phyloP scores from a whole-genome alignment of 2,797 vertebrate species.

The Carcharodon carcharias region DNA sequence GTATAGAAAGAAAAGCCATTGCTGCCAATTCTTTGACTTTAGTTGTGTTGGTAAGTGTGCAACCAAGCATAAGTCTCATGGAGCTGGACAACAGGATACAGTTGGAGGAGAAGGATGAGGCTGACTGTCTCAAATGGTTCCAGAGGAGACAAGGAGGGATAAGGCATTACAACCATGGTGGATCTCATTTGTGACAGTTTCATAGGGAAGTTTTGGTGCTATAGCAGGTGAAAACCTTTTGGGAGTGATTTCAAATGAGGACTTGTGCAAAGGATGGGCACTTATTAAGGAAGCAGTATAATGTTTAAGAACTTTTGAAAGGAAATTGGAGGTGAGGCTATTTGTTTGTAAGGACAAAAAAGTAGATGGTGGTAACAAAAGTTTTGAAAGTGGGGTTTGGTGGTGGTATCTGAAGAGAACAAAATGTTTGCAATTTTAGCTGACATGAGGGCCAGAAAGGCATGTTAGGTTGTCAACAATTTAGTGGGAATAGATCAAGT shows the following conservation, averaged over 20 bases:
- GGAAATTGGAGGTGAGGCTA: not conserved
- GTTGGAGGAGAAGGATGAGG: not conserved
- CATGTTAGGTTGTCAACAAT: not conserved
- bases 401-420: not conserved
- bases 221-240: not conserved
- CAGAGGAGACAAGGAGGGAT: not conserved
- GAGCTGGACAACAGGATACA: not conserved
- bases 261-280: not conserved
- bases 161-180: not conserved
- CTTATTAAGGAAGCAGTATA: not conserved
- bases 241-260: not conserved
- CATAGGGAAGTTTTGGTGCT: not conserved
- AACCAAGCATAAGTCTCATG: not conserved
- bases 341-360: not conserved
- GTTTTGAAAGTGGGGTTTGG: not conserved
- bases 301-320: not conserved
- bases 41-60: not conserved
- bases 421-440: not conserved
- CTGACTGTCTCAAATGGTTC: not conserved
- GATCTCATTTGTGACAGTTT: not conserved
- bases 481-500: not conserved
- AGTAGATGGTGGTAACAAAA: not conserved
- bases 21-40: not conserved
- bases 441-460: not conserved
- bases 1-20: not conserved